Evolutionary conservation across 2,888 invertebrate species (phyloP).

Genomic region (Syritta pipiens): DNA sequence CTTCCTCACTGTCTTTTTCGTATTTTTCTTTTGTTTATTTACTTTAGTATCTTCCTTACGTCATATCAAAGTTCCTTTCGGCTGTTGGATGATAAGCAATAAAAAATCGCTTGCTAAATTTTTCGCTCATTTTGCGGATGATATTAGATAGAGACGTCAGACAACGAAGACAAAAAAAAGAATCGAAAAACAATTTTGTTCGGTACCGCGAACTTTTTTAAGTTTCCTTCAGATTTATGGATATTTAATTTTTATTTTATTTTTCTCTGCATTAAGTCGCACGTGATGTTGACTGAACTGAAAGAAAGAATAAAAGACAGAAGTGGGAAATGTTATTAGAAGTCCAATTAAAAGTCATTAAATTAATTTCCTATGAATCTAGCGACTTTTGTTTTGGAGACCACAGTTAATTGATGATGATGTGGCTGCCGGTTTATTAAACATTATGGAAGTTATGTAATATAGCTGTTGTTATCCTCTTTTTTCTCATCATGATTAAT

Average conservation of each 20-base stretch:
- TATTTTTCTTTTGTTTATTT: constrained; percentile 11
- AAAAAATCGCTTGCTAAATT: constrained; percentile 41
- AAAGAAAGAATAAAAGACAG: constrained; percentile 1
- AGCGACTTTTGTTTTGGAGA: neutral
- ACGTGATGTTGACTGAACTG: neutral
- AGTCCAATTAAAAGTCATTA: constrained; percentile 1
- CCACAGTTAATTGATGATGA: too few species aligned
- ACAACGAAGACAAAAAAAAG: neutral
- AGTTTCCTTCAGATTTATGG: neutral
- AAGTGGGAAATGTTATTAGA: neutral
- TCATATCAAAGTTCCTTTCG: constrained; percentile 36
- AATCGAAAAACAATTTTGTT: constrained; percentile 2
- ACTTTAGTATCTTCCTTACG: constrained; percentile 10
- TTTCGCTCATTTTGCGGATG: constrained; percentile 31
- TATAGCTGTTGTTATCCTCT: neutral
- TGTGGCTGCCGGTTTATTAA: neutral
- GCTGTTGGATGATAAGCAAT: constrained; percentile 29
- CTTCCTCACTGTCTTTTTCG: constrained; percentile 21
- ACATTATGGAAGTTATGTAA: constrained; percentile 2
- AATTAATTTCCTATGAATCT: constrained; percentile 16
- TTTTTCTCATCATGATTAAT: neutral
- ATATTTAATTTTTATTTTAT: neutral
- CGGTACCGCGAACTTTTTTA: neutral
- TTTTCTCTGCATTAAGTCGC: neutral
- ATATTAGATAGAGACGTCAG: neutral